Evolutionary conservation across 2,797 vertebrate species (phyloP).

Genomic region (Enteromius anoplus): DNA sequence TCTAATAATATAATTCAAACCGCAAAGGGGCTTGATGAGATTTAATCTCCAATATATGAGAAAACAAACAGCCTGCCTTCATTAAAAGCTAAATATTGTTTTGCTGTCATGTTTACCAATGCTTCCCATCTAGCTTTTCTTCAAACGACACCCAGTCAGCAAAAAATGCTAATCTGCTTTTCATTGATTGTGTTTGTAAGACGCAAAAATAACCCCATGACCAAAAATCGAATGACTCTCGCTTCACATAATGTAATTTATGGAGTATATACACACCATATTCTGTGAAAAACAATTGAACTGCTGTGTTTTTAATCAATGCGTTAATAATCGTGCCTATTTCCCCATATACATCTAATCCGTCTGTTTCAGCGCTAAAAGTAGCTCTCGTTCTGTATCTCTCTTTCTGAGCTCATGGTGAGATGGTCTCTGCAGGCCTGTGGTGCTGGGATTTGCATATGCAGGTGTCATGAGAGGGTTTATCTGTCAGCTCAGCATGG

Average conservation of each 20-base stretch:
- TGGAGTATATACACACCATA: slow-evolving; percentile 16
- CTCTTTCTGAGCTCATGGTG: background rate
- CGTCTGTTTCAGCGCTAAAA: background rate
- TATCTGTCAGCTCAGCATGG: slow-evolving; percentile 64
- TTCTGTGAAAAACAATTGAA: slow-evolving; percentile 15
- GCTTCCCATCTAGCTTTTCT: slow-evolving; percentile 6
- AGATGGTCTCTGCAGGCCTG: slow-evolving; percentile 20
- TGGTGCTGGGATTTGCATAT: slow-evolving; percentile 50
- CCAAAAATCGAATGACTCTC: slow-evolving; percentile 24
- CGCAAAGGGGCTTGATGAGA: slow-evolving; percentile 32
- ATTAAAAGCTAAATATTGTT: slow-evolving; percentile 43
- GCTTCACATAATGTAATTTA: slow-evolving; percentile 20
- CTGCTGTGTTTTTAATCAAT: slow-evolving; percentile 28
- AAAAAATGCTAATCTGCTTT: slow-evolving; percentile 26
- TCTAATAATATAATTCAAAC: slow-evolving; percentile 31
- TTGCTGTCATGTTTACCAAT: slow-evolving; percentile 9
- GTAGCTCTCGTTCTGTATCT: background rate
- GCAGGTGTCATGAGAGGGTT: slow-evolving; percentile 37
- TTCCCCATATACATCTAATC: background rate
- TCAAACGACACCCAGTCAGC: slow-evolving; percentile 37
- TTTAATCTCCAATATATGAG: slow-evolving; percentile 41
- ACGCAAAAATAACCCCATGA: slow-evolving; percentile 8
- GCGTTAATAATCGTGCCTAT: slow-evolving; percentile 11
- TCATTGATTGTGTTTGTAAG: slow-evolving; percentile 22
- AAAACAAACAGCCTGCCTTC: slow-evolving; percentile 36